These are phyloP conservation scores for Pharmacophagus antenor DNA, from an alignment of 2,888 invertebrate species.

Conservation along the genomic window DNA sequence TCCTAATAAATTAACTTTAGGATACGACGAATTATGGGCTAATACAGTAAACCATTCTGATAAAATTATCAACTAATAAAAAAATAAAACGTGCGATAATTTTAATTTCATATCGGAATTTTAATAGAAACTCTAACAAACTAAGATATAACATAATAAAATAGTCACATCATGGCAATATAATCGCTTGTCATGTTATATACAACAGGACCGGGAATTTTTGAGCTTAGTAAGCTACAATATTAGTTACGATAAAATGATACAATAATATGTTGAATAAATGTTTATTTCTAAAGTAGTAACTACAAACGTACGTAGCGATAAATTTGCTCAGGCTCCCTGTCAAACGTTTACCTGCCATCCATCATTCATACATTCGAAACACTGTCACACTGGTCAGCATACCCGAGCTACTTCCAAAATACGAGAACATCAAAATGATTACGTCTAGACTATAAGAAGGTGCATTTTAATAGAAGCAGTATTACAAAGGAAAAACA, in stretches of 20 bases:
- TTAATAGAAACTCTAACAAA: too few relatives aligned
- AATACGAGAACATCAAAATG: slow-evolving; percentile 67
- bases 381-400: slow-evolving; percentile 50
- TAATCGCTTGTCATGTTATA: too few relatives aligned
- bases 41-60: too few relatives aligned
- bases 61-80: too few relatives aligned
- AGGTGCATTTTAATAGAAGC: slow-evolving; percentile 68
- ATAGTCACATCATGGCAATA: too few relatives aligned
- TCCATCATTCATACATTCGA: slow-evolving; percentile 47
- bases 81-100: too few relatives aligned
- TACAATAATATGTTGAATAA: slow-evolving; percentile 37
- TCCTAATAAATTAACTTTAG: too few relatives aligned
- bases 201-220: not conserved
- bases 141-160: too few relatives aligned
- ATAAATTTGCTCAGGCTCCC: slow-evolving; percentile 66
- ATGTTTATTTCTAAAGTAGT: slow-evolving; percentile 72
- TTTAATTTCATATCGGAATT: too few relatives aligned
- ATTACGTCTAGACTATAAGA: slow-evolving; percentile 55
- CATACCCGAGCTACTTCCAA: slow-evolving; percentile 61
- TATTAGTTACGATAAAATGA: slow-evolving; percentile 32
- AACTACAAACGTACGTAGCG: slow-evolving; percentile 68
- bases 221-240: too few relatives aligned
- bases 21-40: too few relatives aligned
- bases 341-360: slow-evolving; percentile 43
- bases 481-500: slow-evolving; percentile 52